A percentile compares a stretch with the other conserved stretches of the same genome.
Evolutionary conservation across 2,797 vertebrate species (phyloP).

Genomic region (Etheostoma nigrum): DNA sequence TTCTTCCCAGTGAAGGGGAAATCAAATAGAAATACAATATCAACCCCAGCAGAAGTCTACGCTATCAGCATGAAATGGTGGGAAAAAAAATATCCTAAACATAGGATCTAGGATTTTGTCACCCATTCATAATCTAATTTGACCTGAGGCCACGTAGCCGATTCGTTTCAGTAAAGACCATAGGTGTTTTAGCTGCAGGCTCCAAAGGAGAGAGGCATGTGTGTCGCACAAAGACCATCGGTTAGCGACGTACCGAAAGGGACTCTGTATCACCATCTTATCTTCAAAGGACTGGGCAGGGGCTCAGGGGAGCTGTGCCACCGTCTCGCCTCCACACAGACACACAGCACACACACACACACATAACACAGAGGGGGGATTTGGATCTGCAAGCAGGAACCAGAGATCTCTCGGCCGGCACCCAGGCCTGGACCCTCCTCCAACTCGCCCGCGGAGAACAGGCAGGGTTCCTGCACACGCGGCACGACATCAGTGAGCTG

Average conservation of each 20-base stretch:
- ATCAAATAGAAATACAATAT: slow-evolving; percentile 75
- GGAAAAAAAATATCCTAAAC: slow-evolving; percentile 68
- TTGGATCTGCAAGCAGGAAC: slow-evolving; percentile 85
- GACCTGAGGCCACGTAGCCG: slow-evolving; percentile 71
- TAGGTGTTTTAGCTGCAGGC: slow-evolving; percentile 83
- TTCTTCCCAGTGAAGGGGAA: slow-evolving; percentile 68
- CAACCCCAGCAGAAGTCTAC: slow-evolving; percentile 65
- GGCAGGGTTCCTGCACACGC: slow-evolving; percentile 85
- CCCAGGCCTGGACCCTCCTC: slow-evolving; percentile 85
- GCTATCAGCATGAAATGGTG: slow-evolving; percentile 74
- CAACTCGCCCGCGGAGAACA: slow-evolving; percentile 85
- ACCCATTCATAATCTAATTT: slow-evolving; percentile 81
- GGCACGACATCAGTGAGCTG: slow-evolving; percentile 85
- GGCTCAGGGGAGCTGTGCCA: slow-evolving; percentile 83
- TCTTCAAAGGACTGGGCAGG: slow-evolving; percentile 88
- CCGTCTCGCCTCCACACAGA: slow-evolving; percentile 81
- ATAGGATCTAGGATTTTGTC: slow-evolving; percentile 76
- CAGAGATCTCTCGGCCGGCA: slow-evolving; percentile 82
- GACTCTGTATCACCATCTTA: slow-evolving; percentile 88
- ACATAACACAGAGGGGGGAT: slow-evolving; percentile 76
- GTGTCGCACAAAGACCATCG: slow-evolving; percentile 82
- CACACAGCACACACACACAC: slow-evolving; percentile 79
- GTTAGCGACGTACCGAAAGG: slow-evolving; percentile 84
- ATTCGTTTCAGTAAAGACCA: slow-evolving; percentile 81
- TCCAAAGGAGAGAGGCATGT: slow-evolving; percentile 77